Base-by-base conservation (phyloP, 2,113 vertebrate species). In the Syrrhaptes paradoxus region DNA sequence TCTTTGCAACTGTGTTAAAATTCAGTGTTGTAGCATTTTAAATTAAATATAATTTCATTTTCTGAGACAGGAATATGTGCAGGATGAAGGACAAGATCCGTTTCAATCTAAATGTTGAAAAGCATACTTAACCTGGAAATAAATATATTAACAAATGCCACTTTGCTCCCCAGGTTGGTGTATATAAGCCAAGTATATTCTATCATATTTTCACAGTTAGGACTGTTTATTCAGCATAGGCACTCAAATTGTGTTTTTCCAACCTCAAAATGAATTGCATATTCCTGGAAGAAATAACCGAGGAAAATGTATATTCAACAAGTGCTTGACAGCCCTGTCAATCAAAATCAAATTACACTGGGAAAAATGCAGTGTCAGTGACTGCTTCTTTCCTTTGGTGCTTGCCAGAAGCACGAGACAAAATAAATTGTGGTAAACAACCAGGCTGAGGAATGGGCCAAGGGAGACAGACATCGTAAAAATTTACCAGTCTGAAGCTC, bases 231-330 rank as follows among this genome's bases (percentile, higher is more conserved):
- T 89, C 57, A 86, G 68, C n/a, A 86, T 45, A 72, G 68, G 68
- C 41, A 12, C 38, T 57, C 65, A 90, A 90, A 84, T 26, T 18
- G 13, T 70, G 43, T 7, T 77, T 86, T 77, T 94, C 43, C 88
- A 24, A 51, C 74, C 46, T 77, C 75, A 63, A 48, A 90, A 58
- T 28, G 70, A 76, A 83, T 43, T 86, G 43, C 80, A 14, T 65
- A 65, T 81, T 90, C 76, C 65, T 92, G 86, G 76, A 90, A 92
- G 61, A 89, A 90, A 71, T 55, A 89, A 91, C 29, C 16, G 63
- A 59, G 38, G 38, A 86, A 81, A 89, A 87, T 29, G 26, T 72
- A 15, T 61, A 75, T 81, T 85, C 4, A 5, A 74, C 51, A 88
- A 92, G 31, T 36, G 52, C 41, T 90, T 89, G 78, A 72, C 31